Base-by-base conservation (phyloP, 2,113 vertebrate species). In the Brachyhypopomus gauderio region DNA sequence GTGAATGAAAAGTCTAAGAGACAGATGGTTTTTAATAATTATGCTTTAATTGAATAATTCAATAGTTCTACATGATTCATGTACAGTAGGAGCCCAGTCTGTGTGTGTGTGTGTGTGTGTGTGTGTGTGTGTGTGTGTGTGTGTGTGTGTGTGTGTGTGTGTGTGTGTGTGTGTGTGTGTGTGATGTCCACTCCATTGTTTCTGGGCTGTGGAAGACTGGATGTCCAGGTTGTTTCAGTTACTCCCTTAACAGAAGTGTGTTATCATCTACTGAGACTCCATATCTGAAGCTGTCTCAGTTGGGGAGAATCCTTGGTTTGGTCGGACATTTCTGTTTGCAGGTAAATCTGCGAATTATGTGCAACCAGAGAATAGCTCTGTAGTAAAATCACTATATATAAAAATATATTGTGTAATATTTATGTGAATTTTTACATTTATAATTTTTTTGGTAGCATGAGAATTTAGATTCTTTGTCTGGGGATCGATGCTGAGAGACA, bases 191-290 rank as follows among this genome's bases (percentile, higher is more conserved):
- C 75, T 74, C 75, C 73, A 76, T 12, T 25, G 63, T 81, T 60
- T 67, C 71, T 78, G 79, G 75, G 75, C 23, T 60, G 1, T 66
- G 80, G 80, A 85, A 85, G 80, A 85, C 80, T 38, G 56, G 48
- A 56, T 11, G 63, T 78, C 63, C 63, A 34, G 25, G 45, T 36
- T 69, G 27, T n/a, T 62, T 11, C 2, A 0, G 74, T 77, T 59
- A 45, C 74, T 63, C 5, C 58, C 45, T 36, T 41, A 9, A 22
- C 8, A 75, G n/a, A 16, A 60, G 58, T 27, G 23, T 27, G 60
- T 27, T 25, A 3, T 63, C 23, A 4, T 63, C 23, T 25, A 27
- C 25, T 62, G 59, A 23, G 22, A 64, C 11, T 64, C 30, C 62
- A 25, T 14, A 3, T 27, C 25, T 14, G 27, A 27, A 14, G 9